Percentiles rank a stretch among this genome's conserved stretches.
phyloP scores from a whole-genome alignment of 2,888 invertebrate genomes.

The Ophioninae sp. region DNA sequence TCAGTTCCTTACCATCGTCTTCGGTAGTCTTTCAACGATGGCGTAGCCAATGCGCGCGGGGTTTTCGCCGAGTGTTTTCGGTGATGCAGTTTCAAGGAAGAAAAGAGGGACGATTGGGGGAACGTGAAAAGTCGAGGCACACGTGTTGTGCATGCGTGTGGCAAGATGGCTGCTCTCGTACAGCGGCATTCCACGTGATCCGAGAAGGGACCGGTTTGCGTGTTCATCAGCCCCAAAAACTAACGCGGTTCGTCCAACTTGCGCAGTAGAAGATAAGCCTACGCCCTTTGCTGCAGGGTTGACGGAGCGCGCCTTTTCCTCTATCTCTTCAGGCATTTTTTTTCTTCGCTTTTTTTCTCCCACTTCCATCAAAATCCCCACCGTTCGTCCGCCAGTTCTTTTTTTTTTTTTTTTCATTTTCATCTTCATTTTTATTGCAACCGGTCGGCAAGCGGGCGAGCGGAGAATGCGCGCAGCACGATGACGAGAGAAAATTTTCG shows the following conservation, averaged over 20 bases:
- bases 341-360: constrained; percentile 49
- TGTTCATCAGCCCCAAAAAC: constrained; percentile 55
- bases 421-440: constrained; percentile 66
- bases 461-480: constrained; percentile 43
- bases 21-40: constrained; percentile 1
- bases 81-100: constrained; percentile 52
- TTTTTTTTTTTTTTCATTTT: constrained; percentile 55
- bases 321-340: constrained; percentile 8
- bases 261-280: constrained; percentile 59
- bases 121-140: constrained; percentile 41
- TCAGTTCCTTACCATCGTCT: not conserved
- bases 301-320: constrained; percentile 27
- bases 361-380: constrained; percentile 24
- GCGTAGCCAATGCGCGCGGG: constrained; percentile 28
- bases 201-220: constrained; percentile 61
- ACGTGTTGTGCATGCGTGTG: constrained; percentile 67
- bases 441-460: constrained; percentile 61
- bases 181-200: constrained; percentile 65
- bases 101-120: not conserved
- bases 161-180: constrained; percentile 64
- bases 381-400: constrained; percentile 31
- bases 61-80: constrained; percentile 1
- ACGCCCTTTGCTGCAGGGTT: constrained; percentile 57
- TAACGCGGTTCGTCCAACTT: constrained; percentile 28
- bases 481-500: constrained; percentile 51